Base-by-base conservation (phyloP, 2,113 vertebrate genomes). In the Pelobates fuscus region DNA sequence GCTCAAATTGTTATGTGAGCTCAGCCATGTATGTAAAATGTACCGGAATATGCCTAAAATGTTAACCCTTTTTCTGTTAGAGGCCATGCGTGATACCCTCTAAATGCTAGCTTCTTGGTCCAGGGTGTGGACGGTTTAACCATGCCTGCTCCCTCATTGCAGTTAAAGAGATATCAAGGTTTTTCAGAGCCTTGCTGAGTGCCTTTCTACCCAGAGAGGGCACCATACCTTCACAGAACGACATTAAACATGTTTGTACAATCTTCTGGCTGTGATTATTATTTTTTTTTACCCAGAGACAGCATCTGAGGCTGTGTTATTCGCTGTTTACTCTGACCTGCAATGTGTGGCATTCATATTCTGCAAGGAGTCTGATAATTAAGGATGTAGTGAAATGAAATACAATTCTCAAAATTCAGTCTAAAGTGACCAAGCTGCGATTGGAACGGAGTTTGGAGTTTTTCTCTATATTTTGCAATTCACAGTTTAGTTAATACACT, bases 221-320 rank as follows among this genome's bases (percentile, higher is more conserved):
- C 61, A 24, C 59, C 52, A 54, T 52, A 15, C 41, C 43, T 46
- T 71, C 10, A 52, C 26, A 24, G 21, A 20, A 72, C 52, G 59
- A 63, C 27, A 72, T 63, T 63, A 72, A 72, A 61, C 46, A 54
- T 72, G 17, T 63, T 72, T 63, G 14, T 72, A 72, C 32, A 25
- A 64, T 5, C 43, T 5, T 41, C 2, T 52, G 44, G 52, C 26
- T 63, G 58, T 10, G 10, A 37, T 49, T n/a, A 23, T 52, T 58
- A 11, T 7, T 54, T 63, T 54, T 26, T 44, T 70, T 11, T 11
- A n/a, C 14, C 58, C 58, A 29, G 26, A 2, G 1, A 21, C 24
- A 27, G 58, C n/a, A 52, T 41, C 37, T 41, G 37, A 41, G 14
- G 37, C 7, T 41, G n/a, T n/a, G n/a, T n/a, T n/a, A n/a, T n/a